Evolutionary conservation across 1,140 invertebrate genomes (phyloP).

Genomic region (Bombus soroeensis): DNA sequence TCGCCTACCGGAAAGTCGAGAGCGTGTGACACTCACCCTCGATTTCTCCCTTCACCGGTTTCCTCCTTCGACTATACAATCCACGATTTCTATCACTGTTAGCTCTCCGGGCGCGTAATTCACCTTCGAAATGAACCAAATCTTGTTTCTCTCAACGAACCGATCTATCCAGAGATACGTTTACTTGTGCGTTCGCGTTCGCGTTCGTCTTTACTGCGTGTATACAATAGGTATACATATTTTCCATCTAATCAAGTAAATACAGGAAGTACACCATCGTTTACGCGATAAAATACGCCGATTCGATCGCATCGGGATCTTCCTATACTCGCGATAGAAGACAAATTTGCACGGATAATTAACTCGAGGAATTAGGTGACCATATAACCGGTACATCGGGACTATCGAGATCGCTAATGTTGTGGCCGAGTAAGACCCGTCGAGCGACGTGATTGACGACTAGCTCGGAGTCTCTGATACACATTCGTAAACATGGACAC

Average conservation of each 20-base stretch:
- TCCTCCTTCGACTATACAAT: background rate
- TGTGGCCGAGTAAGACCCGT: slow-evolving; percentile 47
- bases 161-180: background rate
- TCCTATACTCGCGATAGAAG: background rate
- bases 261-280: background rate
- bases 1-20: slow-evolving; percentile 34
- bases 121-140: background rate
- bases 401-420: slow-evolving; percentile 47
- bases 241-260: background rate
- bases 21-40: slow-evolving; percentile 28
- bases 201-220: too few relatives aligned
- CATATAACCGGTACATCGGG: slow-evolving; percentile 42
- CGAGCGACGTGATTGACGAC: slow-evolving; percentile 59
- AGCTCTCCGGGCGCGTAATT: slow-evolving; percentile 8
- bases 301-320: background rate
- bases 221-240: too few relatives aligned
- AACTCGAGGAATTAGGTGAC: slow-evolving; percentile 28
- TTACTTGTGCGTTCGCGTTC: too few relatives aligned
- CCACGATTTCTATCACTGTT: background rate
- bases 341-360: slow-evolving; percentile 50
- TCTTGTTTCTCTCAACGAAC: background rate
- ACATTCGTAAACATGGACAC: slow-evolving; percentile 21
- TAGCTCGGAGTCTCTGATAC: slow-evolving; percentile 37
- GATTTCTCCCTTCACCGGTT: background rate
- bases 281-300: background rate